phyloP scores from a whole-genome alignment of 1,140 invertebrate species.

The Platyscapa corneri region DNA sequence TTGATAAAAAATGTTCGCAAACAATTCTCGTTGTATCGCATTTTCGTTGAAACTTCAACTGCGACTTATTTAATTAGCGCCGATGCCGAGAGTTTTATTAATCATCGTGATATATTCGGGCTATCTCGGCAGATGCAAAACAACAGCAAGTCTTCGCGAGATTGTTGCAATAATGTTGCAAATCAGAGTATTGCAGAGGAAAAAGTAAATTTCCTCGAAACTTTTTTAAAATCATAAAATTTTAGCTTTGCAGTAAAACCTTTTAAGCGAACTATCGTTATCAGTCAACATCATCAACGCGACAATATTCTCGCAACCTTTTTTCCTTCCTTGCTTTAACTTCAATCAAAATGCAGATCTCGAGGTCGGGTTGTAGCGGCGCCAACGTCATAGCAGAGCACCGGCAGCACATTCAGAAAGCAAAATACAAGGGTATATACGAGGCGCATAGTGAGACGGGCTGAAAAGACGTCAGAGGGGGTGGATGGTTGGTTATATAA shows the following conservation, averaged over 20 bases:
- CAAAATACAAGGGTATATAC: slow-evolving; percentile 36
- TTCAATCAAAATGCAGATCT: slow-evolving; percentile 51
- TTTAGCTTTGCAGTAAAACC: neutral
- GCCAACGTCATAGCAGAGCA: neutral
- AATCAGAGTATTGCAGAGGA: neutral
- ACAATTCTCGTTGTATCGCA: too few relatives aligned
- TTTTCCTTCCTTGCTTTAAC: slow-evolving; percentile 7
- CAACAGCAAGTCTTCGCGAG: too few relatives aligned
- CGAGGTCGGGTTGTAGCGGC: slow-evolving; percentile 6
- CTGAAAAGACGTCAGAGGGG: slow-evolving; percentile 12
- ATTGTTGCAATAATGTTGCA: too few relatives aligned
- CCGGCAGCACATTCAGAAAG: slow-evolving; percentile 23
- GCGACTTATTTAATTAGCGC: too few relatives aligned
- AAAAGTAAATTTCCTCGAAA: neutral
- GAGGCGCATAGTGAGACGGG: neutral
- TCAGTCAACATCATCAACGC: slow-evolving; percentile 42
- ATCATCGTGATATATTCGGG: too few relatives aligned
- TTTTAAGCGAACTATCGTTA: slow-evolving; percentile 36
- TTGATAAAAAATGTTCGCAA: too few relatives aligned
- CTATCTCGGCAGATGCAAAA: too few relatives aligned
- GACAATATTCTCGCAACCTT: slow-evolving; percentile 28
- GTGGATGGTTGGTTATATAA: slow-evolving; percentile 9
- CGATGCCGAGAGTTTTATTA: too few relatives aligned
- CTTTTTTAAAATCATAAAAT: slow-evolving; percentile 9
- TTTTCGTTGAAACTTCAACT: too few relatives aligned